A percentile compares a stretch with the other conserved stretches of the same genome.
Evolutionary conservation across 1,140 invertebrate species (phyloP).

Genomic region (Aphidius ervi): DNA sequence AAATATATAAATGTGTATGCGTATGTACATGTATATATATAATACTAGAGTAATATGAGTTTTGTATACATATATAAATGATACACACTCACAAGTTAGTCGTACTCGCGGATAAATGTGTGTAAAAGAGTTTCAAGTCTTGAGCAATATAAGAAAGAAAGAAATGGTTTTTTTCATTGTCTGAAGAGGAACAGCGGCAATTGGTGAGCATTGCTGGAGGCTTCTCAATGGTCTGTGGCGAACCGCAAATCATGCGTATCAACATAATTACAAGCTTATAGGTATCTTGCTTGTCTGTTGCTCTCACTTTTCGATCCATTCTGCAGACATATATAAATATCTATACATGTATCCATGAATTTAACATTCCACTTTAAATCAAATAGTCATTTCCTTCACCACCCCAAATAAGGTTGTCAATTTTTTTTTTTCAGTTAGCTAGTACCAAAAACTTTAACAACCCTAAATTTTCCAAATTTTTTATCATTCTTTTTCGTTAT

Average conservation of each 20-base stretch:
- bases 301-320: constrained; percentile 51
- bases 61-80: too few species aligned
- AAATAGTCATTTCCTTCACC: too few species aligned
- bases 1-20: constrained; percentile 6
- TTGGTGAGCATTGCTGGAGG: constrained; percentile 47
- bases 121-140: too few species aligned
- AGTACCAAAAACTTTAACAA: too few species aligned
- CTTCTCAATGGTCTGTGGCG: constrained; percentile 42
- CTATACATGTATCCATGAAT: not conserved
- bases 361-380: too few species aligned
- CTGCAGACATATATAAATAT: constrained; percentile 48
- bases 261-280: constrained; percentile 56
- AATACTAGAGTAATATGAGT: too few species aligned
- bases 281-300: constrained; percentile 50
- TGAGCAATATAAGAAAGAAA: not conserved
- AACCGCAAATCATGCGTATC: constrained; percentile 54
- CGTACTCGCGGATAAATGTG: too few species aligned
- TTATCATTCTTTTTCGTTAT: too few species aligned
- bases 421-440: too few species aligned
- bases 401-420: too few species aligned
- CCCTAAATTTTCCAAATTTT: too few species aligned
- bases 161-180: not conserved
- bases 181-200: constrained; percentile 25
- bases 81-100: too few species aligned
- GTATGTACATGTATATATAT: not conserved